These are phyloP conservation scores for Magallana nippona DNA, from an alignment of 2,888 invertebrate genomes.

Conservation along the genomic window DNA sequence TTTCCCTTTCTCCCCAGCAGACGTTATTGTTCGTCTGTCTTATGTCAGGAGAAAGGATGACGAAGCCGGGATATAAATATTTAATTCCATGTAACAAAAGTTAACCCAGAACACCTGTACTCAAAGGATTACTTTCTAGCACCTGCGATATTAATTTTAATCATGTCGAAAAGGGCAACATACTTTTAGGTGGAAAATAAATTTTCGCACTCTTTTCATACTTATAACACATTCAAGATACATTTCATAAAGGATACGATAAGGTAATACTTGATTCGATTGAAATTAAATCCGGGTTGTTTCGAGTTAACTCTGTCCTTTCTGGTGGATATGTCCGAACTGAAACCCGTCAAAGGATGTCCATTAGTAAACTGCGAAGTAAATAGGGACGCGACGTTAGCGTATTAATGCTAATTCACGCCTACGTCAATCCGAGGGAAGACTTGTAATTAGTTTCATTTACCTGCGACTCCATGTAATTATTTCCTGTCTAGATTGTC, in stretches of 20 bases:
- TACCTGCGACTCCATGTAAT: not conserved
- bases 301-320: too few species aligned
- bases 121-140: not conserved
- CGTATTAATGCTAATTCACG: not conserved
- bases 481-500: constrained; percentile 18
- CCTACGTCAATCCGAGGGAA: not conserved
- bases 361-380: not conserved
- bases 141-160: constrained; percentile 2
- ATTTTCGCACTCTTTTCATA: too few species aligned
- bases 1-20: not conserved
- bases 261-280: too few species aligned
- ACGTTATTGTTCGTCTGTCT: not conserved
- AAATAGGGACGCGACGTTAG: not conserved
- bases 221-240: too few species aligned
- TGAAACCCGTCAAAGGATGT: too few species aligned
- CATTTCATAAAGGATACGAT: too few species aligned
- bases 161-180: not conserved
- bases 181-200: not conserved
- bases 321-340: too few species aligned
- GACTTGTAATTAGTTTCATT: constrained; percentile 4
- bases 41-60: constrained; percentile 5
- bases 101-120: constrained; percentile 5
- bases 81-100: constrained; percentile 13
- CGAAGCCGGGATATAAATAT: not conserved
- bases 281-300: too few species aligned